These are phyloP conservation scores for Cyanoramphus novaezelandiae DNA, from an alignment of 2,113 vertebrate species.

Conservation along the genomic window DNA sequence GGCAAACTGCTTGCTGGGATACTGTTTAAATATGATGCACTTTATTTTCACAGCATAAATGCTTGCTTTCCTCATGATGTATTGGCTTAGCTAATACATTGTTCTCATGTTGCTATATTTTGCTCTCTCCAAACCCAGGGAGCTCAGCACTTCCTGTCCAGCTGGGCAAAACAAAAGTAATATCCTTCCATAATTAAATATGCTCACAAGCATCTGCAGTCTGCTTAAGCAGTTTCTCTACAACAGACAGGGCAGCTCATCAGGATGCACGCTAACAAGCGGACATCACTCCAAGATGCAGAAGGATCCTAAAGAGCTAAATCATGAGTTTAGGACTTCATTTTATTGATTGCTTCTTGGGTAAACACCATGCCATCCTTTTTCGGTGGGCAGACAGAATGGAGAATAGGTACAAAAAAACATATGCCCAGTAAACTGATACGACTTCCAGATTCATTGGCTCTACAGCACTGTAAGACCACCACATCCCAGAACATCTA, in stretches of 20 bases:
- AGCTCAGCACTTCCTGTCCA: constrained; percentile 44
- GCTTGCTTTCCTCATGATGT: not conserved
- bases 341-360: not conserved
- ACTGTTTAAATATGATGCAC: not conserved
- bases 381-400: not conserved
- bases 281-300: not conserved
- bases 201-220: not conserved
- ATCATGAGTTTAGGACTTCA: not conserved
- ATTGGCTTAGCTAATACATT: not conserved
- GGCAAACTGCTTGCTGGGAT: not conserved
- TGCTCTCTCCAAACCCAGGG: not conserved
- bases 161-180: constrained; percentile 25
- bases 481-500: not conserved
- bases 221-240: not conserved
- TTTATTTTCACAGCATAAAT: not conserved
- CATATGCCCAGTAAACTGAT: not conserved
- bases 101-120: not conserved
- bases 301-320: not conserved
- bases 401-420: not conserved
- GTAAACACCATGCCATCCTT: accelerated
- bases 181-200: not conserved
- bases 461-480: not conserved
- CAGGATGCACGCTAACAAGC: not conserved
- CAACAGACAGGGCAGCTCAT: not conserved
- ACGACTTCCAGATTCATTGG: not conserved